Conservation (phyloP, 2,888 invertebrate species). For the Drosophila meridiana region DNA sequence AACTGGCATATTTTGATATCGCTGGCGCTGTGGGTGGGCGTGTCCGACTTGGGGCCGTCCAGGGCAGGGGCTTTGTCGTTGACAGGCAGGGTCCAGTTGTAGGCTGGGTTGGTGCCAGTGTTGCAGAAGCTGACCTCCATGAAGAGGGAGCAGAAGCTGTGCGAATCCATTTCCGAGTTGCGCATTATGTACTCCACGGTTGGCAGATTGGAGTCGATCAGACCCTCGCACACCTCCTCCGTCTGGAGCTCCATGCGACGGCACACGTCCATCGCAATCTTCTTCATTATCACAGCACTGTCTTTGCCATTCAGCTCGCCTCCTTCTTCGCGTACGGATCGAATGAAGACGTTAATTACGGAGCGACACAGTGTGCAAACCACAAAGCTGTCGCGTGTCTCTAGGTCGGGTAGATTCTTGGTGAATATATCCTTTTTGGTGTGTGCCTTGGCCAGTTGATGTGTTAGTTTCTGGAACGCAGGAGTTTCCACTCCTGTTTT, state of each 20-base stretch:
- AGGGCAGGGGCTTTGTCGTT: constrained; percentile 41
- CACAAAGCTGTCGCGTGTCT: constrained; percentile 68
- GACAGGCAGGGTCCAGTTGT: constrained; percentile 77
- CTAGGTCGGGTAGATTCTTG: constrained; percentile 67
- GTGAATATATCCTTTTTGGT: constrained; percentile 74
- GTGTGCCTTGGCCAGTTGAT: constrained; percentile 76
- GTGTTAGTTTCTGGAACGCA: constrained; percentile 63
- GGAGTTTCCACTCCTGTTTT: constrained; percentile 77
- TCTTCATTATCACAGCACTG: constrained; percentile 77
- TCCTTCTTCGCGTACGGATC: constrained; percentile 86
- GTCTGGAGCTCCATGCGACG: constrained; percentile 87
- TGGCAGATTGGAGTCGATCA: constrained; percentile 87
- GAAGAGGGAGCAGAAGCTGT: constrained; percentile 83
- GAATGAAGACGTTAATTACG: constrained; percentile 62
- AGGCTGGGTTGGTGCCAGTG: constrained; percentile 55
- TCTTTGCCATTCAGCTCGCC: constrained; percentile 82
- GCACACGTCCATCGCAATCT: constrained; percentile 86
- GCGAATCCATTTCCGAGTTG: constrained; percentile 85
- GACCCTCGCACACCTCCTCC: constrained; percentile 87
- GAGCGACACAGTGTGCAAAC: constrained; percentile 80
- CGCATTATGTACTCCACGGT: constrained; percentile 87
- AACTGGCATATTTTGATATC: constrained; percentile 81
- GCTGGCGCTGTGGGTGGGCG: constrained; percentile 53
- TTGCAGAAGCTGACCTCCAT: constrained; percentile 78
- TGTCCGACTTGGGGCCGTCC: constrained; percentile 70